Evolutionary conservation across 2,797 vertebrate species (phyloP).

Genomic region (Sylvilagus floridanus): DNA sequence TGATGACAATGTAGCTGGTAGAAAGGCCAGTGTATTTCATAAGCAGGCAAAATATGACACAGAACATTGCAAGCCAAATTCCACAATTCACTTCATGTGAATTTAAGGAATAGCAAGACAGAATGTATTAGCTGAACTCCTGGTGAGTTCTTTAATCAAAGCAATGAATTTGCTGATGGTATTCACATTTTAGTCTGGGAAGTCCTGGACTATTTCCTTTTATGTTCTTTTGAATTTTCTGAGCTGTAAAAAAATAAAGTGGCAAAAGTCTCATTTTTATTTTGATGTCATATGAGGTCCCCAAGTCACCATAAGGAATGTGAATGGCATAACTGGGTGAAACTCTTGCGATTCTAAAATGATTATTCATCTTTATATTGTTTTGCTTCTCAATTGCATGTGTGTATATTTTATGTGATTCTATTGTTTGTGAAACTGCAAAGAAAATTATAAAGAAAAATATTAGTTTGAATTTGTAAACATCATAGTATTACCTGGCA

Average conservation of each 20-base stretch:
- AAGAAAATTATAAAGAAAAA: slow-evolving; percentile 81
- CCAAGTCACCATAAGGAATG: slow-evolving; percentile 88
- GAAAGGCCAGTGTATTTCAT: slow-evolving; percentile 57
- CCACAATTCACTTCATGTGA: background rate
- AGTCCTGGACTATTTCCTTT: slow-evolving; percentile 88
- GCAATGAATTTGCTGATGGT: slow-evolving; percentile 73
- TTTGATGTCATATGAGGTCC: slow-evolving; percentile 86
- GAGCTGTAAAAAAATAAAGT: slow-evolving; percentile 84
- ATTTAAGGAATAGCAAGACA: background rate
- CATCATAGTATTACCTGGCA: slow-evolving; percentile 80
- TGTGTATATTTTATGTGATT: slow-evolving; percentile 84
- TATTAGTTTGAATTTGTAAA: slow-evolving; percentile 80
- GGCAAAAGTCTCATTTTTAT: slow-evolving; percentile 89
- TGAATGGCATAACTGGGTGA: slow-evolving; percentile 86
- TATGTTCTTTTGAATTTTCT: slow-evolving; percentile 90
- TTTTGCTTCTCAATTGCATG: slow-evolving; percentile 87
- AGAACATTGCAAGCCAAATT: slow-evolving; percentile 71
- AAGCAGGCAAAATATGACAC: slow-evolving; percentile 28
- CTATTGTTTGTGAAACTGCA: slow-evolving; percentile 85
- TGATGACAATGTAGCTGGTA: background rate
- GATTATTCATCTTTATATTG: slow-evolving; percentile 84
- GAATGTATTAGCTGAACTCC: slow-evolving; percentile 73
- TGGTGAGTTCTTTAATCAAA: slow-evolving; percentile 78
- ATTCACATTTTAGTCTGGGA: slow-evolving; percentile 78
- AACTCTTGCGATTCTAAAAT: slow-evolving; percentile 84